Conservation (phyloP, 2,113 vertebrate genomes). For the Formicarius rufipectus region DNA sequence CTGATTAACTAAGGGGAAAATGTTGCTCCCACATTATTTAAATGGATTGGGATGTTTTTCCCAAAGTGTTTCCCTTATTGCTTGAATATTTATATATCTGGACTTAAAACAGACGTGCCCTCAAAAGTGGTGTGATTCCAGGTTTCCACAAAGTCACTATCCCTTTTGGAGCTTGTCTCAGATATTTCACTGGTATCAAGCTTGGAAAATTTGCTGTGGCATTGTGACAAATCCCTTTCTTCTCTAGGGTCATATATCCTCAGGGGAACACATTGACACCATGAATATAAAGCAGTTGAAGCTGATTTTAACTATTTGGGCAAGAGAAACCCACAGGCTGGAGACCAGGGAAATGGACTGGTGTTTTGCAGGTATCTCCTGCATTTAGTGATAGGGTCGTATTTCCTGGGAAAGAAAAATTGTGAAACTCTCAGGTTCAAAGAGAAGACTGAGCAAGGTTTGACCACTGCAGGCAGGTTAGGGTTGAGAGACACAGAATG, state of each 20-base stretch:
- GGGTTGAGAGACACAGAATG: neutral
- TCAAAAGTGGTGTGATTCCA: neutral
- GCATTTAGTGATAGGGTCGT: neutral
- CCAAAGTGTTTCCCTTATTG: neutral
- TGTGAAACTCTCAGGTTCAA: neutral
- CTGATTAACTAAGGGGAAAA: too few species aligned
- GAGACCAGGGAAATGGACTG: neutral
- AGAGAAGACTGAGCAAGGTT: neutral
- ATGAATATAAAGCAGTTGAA: neutral
- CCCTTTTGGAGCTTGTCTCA: neutral
- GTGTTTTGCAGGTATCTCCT: neutral
- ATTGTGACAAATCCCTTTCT: neutral
- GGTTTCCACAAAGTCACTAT: neutral
- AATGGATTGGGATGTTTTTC: neutral
- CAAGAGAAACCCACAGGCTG: neutral
- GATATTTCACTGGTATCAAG: neutral
- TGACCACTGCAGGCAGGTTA: neutral
- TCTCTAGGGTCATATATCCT: neutral
- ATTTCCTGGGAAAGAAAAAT: neutral
- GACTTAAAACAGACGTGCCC: neutral
- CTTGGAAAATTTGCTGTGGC: neutral
- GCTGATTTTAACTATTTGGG: neutral
- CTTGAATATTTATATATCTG: neutral
- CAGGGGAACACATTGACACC: neutral
- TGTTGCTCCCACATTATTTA: neutral